Base-by-base conservation (phyloP, 2,797 vertebrate species). In the Choloepus didactylus region DNA sequence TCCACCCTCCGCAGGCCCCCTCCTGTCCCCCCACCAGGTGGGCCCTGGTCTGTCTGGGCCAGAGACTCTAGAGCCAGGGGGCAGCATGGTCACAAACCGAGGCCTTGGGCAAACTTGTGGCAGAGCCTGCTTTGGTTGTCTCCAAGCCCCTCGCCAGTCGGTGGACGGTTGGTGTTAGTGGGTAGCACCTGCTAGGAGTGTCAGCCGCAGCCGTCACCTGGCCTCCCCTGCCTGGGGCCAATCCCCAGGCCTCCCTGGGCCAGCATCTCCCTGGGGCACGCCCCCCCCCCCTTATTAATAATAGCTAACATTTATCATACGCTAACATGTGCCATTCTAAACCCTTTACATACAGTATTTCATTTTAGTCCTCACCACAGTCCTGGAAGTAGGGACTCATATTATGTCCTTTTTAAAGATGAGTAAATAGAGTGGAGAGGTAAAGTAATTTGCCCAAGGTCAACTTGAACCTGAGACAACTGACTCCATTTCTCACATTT, bases 361-460 rank as follows among this genome's bases (percentile, higher is more conserved):
- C 25, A 29, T 49, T 54, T 87, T 49, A 51, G 11, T 82, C 38
- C 60, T 72, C 56, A 59, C 38, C 46, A 23, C 41, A 64, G 14
- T 38, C 46, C 8, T 56, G 31, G 54, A 44, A 31, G n/a, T 49
- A 44, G 64, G 64, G 21, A 8, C 38, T 41, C 31, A 8, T 25
- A 14, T 41, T 60, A 38, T 27, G 31, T 56, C 83, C 64, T 15
- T 83, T 83, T 87, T 66, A 62, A 49, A 77, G 62, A 49, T 64
- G 44, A 87, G 75, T 29, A 89, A 82, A 83, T 77, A 72, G 69
- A 70, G 25, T 59, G 67, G 31, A 51, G 64, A 29, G n/a, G 59
- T 81, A 54, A 69, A 62, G 27, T 62, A 46, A 64, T 60, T 44
- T 35, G 25, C 69, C 60, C 16, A 3, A 62, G 29, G 31, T 66